Conservation (phyloP, 2,113 vertebrate genomes). For the Plotosus lineatus region DNA sequence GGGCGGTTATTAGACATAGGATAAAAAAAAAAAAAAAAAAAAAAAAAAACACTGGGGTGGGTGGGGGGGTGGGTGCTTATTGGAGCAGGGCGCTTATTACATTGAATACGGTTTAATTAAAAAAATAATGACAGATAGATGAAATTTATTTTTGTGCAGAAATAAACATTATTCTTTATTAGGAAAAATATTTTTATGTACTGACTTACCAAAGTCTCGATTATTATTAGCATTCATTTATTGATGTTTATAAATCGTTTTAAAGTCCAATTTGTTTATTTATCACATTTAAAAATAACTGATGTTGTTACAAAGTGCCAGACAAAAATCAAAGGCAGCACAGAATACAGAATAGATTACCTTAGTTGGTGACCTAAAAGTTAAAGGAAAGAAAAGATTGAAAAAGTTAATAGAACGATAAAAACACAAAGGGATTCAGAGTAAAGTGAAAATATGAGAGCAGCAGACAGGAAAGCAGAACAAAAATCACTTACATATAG, state of each 20-base stretch:
- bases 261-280: too few relatives aligned
- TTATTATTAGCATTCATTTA: background rate
- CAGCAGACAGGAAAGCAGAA: constrained; percentile 16
- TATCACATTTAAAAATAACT: too few relatives aligned
- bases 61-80: too few relatives aligned
- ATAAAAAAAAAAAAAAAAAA: too few relatives aligned
- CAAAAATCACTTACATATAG: too few relatives aligned
- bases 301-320: too few relatives aligned
- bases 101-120: too few relatives aligned
- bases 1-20: too few relatives aligned
- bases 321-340: too few relatives aligned
- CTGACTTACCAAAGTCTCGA: background rate
- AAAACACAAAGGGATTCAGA: background rate
- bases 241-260: background rate
- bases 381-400: constrained; percentile 55
- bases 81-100: too few relatives aligned
- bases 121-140: background rate
- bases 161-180: background rate
- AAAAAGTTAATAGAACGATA: background rate
- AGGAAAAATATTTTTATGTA: background rate
- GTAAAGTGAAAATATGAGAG: background rate
- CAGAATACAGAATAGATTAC: too few relatives aligned
- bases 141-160: background rate
- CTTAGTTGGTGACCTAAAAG: constrained; percentile 75
- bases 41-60: too few relatives aligned